These are phyloP conservation scores for Trachurus trachurus DNA, from an alignment of 2,797 vertebrate species.

Conservation along the genomic window DNA sequence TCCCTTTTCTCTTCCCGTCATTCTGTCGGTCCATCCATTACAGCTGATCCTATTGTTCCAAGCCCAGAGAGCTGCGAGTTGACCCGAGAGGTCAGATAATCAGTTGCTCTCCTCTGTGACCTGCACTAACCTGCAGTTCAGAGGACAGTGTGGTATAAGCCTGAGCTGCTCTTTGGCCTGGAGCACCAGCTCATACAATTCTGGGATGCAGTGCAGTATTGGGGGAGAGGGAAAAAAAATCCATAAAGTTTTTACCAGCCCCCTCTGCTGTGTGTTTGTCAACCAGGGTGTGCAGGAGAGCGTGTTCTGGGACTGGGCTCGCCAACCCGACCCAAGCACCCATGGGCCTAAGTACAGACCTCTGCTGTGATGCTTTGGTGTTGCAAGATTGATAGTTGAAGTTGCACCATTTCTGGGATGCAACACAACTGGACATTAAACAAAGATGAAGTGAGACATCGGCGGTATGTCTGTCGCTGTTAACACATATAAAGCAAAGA, in stretches of 20 bases:
- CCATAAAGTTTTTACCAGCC: not conserved
- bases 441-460: not conserved
- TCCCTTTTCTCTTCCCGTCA: conserved; percentile 43
- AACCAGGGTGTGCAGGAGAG: not conserved
- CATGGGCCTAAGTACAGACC: not conserved
- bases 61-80: conserved; percentile 63
- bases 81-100: conserved; percentile 81
- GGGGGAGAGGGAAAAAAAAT: not conserved
- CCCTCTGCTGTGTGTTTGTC: not conserved
- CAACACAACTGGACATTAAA: conserved; percentile 23
- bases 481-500: conserved; percentile 6
- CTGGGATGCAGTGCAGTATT: conserved; percentile 20
- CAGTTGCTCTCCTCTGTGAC: conserved; percentile 77
- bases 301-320: not conserved
- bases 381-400: conserved; percentile 33
- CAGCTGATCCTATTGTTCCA: conserved; percentile 78
- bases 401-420: conserved; percentile 23
- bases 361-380: conserved; percentile 15
- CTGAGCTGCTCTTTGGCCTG: conserved; percentile 28
- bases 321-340: not conserved
- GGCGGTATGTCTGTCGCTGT: not conserved
- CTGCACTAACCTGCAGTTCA: conserved; percentile 67
- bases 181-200: conserved; percentile 42
- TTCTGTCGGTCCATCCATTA: conserved; percentile 72
- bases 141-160: conserved; percentile 54